Evolutionary conservation across 2,888 invertebrate genomes (phyloP).

Genomic region (Hypsopygia costalis): DNA sequence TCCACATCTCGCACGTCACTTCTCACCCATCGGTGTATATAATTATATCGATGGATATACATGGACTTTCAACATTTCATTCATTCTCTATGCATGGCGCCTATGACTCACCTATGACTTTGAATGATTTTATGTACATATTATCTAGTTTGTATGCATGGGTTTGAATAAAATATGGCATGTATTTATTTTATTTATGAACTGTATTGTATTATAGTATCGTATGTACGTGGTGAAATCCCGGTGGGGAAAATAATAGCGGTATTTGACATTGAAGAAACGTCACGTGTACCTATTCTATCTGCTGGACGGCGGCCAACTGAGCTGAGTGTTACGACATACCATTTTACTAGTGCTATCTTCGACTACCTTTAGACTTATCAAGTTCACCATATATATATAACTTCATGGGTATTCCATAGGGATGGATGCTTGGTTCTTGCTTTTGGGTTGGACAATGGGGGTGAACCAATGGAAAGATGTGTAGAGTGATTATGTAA

Average conservation of each 20-base stretch:
- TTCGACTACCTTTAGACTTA: constrained; percentile 15
- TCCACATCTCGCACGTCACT: constrained; percentile 42
- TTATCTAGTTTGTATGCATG: constrained; percentile 3
- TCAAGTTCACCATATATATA: constrained; percentile 9
- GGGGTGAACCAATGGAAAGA: neutral
- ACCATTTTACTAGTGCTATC: constrained; percentile 24
- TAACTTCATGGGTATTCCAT: constrained; percentile 3
- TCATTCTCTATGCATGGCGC: constrained; percentile 6
- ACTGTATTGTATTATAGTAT: constrained; percentile 11
- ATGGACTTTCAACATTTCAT: constrained; percentile 3
- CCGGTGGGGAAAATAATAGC: constrained; percentile 18
- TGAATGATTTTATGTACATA: neutral
- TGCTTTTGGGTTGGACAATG: neutral
- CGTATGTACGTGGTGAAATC: constrained; percentile 11
- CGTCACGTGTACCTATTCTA: constrained; percentile 25
- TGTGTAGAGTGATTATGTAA: constrained; percentile 3
- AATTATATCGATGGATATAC: neutral
- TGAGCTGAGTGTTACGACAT: constrained; percentile 32
- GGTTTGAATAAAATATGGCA: neutral
- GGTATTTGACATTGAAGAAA: constrained; percentile 35
- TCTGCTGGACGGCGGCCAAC: constrained; percentile 46
- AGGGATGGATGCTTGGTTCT: constrained; percentile 8
- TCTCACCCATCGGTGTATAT: constrained; percentile 4
- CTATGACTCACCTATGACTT: neutral
- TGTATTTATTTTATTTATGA: constrained; percentile 8